Evolutionary conservation across 2,113 vertebrate genomes (phyloP).

Genomic region (Acrocephalus arundinaceus): DNA sequence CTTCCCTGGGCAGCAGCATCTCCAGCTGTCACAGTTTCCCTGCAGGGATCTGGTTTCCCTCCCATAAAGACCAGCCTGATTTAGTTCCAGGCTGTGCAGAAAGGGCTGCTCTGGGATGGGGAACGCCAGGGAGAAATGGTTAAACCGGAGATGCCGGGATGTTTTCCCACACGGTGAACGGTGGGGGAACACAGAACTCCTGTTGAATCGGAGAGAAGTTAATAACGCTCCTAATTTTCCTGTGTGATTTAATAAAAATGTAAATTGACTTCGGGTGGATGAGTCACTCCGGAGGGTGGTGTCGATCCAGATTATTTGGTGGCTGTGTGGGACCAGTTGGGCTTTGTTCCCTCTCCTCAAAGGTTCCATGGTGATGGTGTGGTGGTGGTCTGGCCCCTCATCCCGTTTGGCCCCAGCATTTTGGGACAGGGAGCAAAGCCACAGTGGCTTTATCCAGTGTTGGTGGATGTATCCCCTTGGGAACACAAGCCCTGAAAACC

Average conservation of each 20-base stretch:
- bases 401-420: fast-evolving
- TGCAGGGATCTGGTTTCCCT: neutral
- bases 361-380: neutral
- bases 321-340: constrained; percentile 24
- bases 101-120: neutral
- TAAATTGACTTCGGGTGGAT: constrained; percentile 54
- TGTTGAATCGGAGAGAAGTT: constrained; percentile 40
- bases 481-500: neutral
- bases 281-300: constrained; percentile 19
- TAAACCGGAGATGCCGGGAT: constrained; percentile 1
- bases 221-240: constrained; percentile 69
- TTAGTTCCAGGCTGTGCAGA: neutral
- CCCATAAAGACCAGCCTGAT: neutral
- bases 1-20: neutral
- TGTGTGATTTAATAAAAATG: constrained; percentile 77
- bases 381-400: neutral
- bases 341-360: constrained; percentile 63
- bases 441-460: neutral
- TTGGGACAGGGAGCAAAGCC: neutral
- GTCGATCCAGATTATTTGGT: constrained; percentile 57
- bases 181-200: neutral
- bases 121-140: neutral
- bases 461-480: neutral
- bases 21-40: neutral
- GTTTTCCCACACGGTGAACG: constrained; percentile 25